phyloP scores from a whole-genome alignment of 1,140 invertebrate genomes.

The Aphelinus atriplicis region DNA sequence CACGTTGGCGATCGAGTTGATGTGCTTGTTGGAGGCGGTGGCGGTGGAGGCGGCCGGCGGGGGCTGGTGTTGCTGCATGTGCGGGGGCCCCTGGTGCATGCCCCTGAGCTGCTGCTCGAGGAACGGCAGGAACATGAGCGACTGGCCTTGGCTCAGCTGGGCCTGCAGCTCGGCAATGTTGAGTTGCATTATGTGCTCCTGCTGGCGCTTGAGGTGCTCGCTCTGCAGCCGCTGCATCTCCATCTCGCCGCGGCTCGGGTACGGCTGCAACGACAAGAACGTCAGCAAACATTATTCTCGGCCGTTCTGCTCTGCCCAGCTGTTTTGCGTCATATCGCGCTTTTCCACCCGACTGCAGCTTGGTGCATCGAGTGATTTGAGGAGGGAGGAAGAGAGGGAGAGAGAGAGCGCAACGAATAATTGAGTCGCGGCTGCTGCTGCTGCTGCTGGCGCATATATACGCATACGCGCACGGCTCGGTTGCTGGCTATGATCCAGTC shows the following conservation, averaged over 20 bases:
- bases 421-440: too few relatives aligned
- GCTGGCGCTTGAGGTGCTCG: slow-evolving; percentile 66
- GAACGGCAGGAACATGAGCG: slow-evolving; percentile 71
- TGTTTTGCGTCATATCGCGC: too few relatives aligned
- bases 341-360: too few relatives aligned
- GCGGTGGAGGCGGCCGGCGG: slow-evolving; percentile 51
- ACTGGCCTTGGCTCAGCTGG: slow-evolving; percentile 62
- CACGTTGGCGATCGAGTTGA: slow-evolving; percentile 64
- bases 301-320: slow-evolving; percentile 54
- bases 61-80: slow-evolving; percentile 36
- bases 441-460: too few relatives aligned
- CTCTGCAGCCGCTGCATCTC: slow-evolving; percentile 67
- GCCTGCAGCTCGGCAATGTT: slow-evolving; percentile 71
- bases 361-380: too few relatives aligned
- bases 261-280: slow-evolving; percentile 54
- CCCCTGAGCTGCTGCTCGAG: slow-evolving; percentile 70
- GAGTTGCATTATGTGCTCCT: slow-evolving; percentile 66
- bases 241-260: slow-evolving; percentile 60
- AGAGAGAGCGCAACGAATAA: too few relatives aligned
- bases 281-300: background rate
- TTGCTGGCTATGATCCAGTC: slow-evolving; percentile 62
- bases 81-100: slow-evolving; percentile 51
- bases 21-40: slow-evolving; percentile 62
- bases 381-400: too few relatives aligned
- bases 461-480: too few relatives aligned